phyloP scores from a whole-genome alignment of 2,797 vertebrate genomes.

The Sarcophilus harrisii region DNA sequence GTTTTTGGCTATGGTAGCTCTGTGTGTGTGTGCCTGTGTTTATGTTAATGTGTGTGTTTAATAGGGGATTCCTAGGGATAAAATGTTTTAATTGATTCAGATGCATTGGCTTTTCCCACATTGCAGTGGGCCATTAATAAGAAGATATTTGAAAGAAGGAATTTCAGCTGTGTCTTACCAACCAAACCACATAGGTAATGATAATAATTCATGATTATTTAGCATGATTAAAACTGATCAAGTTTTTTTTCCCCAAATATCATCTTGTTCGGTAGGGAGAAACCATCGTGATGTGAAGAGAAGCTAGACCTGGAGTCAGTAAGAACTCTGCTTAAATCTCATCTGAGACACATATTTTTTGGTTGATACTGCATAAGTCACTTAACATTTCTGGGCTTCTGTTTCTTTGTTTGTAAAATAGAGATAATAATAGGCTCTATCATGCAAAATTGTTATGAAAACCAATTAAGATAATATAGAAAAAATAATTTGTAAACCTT shows the following conservation, averaged over 20 bases:
- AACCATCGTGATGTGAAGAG: background rate
- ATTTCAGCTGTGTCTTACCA: background rate
- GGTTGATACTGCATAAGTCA: background rate
- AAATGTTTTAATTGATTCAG: slow-evolving; percentile 5
- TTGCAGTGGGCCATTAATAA: background rate
- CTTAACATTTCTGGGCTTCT: background rate
- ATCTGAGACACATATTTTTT: background rate
- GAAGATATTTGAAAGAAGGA: background rate
- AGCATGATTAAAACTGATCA: background rate
- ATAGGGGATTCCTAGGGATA: slow-evolving; percentile 7
- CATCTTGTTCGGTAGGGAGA: background rate
- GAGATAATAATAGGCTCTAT: background rate
- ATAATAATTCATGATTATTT: background rate
- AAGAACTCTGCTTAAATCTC: background rate
- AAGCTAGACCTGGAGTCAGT: background rate
- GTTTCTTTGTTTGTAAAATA: background rate
- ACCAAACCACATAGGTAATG: background rate
- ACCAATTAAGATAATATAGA: background rate
- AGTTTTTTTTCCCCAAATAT: background rate
- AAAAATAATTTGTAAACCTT: background rate
- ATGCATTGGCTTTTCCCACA: background rate
- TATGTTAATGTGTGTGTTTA: background rate
- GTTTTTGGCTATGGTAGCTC: background rate
- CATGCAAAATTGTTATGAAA: background rate
- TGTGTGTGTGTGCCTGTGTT: too few relatives aligned